Percentiles rank a stretch among this genome's conserved stretches.
phyloP scores from a whole-genome alignment of 2,113 vertebrate species.

The Illadopsis cleaveri region DNA sequence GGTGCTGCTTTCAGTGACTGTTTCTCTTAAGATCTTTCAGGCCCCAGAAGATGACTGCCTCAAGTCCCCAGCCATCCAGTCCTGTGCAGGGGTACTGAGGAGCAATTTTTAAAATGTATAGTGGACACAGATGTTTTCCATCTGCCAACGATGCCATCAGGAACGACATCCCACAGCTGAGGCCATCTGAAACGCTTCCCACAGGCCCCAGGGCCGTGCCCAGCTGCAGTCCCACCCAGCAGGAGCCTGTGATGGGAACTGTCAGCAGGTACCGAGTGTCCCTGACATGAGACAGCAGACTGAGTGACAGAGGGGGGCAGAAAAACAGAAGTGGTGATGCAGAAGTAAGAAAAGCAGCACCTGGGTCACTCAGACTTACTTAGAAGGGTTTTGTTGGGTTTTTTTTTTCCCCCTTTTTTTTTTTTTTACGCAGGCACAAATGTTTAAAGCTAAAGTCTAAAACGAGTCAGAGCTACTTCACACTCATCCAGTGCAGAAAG shows the following conservation, averaged over 20 bases:
- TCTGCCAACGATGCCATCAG: neutral
- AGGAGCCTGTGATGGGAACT: neutral
- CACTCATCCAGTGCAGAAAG: neutral
- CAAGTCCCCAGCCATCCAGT: neutral
- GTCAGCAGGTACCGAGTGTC: neutral
- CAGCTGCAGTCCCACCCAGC: neutral
- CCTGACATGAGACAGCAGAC: neutral
- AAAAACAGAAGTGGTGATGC: neutral
- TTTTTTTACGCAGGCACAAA: neutral
- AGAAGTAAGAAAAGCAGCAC: neutral
- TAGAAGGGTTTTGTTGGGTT: neutral
- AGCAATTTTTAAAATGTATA: neutral
- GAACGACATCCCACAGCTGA: neutral
- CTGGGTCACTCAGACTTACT: neutral
- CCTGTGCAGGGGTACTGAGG: neutral
- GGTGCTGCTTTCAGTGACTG: neutral
- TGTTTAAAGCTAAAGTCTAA: neutral
- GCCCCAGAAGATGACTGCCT: neutral
- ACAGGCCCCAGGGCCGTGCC: fast-evolving
- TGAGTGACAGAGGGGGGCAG: neutral
- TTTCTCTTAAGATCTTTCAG: neutral
- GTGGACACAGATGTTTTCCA: neutral
- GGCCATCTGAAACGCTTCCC: neutral
- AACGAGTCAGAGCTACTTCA: neutral
- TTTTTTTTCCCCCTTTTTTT: neutral